A percentile compares a stretch with the other conserved stretches of the same genome.
These are phyloP conservation scores for Lordiphosa collinella DNA, from an alignment of 1,140 invertebrate species.

Conservation along the genomic window DNA sequence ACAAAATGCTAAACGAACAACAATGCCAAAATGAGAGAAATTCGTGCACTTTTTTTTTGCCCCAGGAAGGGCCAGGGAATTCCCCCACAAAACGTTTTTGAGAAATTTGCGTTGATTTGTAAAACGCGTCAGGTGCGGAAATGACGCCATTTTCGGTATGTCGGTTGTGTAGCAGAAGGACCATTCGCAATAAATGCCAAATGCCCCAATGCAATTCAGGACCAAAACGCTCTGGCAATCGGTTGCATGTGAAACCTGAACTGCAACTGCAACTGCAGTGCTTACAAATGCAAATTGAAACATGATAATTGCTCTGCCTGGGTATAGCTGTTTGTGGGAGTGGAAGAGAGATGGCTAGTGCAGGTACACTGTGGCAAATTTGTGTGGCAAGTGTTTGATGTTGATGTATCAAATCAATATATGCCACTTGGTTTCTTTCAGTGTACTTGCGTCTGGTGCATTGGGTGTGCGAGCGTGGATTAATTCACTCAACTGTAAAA, in stretches of 20 bases:
- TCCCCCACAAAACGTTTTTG: constrained; percentile 12
- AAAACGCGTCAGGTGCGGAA: constrained; percentile 51
- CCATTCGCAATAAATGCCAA: constrained; percentile 55
- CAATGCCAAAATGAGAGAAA: constrained; percentile 11
- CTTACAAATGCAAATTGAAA: constrained; percentile 68
- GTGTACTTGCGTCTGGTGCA: not conserved
- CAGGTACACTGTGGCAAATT: not conserved
- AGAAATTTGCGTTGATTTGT: constrained; percentile 57
- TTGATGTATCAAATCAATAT: too few relatives aligned
- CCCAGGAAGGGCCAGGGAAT: too few relatives aligned
- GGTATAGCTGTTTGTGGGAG: constrained; percentile 7
- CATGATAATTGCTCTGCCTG: constrained; percentile 58
- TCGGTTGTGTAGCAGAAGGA: constrained; percentile 8
- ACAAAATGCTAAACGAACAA: constrained; percentile 41
- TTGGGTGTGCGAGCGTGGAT: constrained; percentile 24
- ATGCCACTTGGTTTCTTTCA: too few relatives aligned
- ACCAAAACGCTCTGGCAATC: constrained; percentile 6
- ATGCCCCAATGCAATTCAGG: constrained; percentile 23
- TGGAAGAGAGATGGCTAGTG: constrained; percentile 6
- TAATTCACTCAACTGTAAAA: constrained; percentile 66
- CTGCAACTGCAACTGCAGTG: constrained; percentile 37
- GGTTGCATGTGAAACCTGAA: constrained; percentile 11
- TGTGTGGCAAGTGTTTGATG: too few relatives aligned
- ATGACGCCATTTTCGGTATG: constrained; percentile 40
- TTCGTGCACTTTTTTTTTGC: not conserved